Base-by-base conservation (phyloP, 2,113 vertebrate species). In the Triplophysa dalaica region DNA sequence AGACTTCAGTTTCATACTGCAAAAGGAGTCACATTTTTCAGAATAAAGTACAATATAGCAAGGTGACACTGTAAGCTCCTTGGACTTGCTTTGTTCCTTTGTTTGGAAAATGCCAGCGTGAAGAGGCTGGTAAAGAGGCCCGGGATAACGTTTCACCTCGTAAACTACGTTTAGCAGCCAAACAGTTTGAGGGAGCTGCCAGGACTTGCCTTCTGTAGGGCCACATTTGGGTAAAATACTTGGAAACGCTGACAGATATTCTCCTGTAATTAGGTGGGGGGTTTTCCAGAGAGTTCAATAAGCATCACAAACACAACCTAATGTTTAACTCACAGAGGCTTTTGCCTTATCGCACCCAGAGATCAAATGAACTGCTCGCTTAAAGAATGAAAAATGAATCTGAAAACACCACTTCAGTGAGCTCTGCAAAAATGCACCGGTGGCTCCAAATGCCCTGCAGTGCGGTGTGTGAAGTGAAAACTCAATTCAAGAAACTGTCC, bases 211-310 rank as follows among this genome's bases (percentile, higher is more conserved):
- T 9, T 58, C 16, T 21, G n/a, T 11, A 58, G 54, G n/a, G 19
- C 54, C 86, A 90, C 88, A 89, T 89, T 90, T 89, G 73, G 81
- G 74, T 70, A 87, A 85, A 87, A 89, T 85, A 81, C 78, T 56
- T 81, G 82, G 86, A 86, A 87, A 21, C 13, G 14, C 50, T 38
- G 41, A 69, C 68, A 70, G 72, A 56, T 56, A 29, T 21, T 60
- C 61, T 76, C 77, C 26, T 73, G 26, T 81, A 67, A 81, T 84
- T 73, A 77, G 29, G 22, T 43, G n/a, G 74, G 79, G 10, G 70
- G 65, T 80, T 62, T 64, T 17, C 66, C 2, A 10, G 29, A 61
- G 24, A 74, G 29, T 65, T 70, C 77, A 75, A 67, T 26, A 58
- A 8, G 22, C 61, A 80, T 19, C 52, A 43, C 70, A 77, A 80